Conservation (phyloP, 2,797 vertebrate genomes). For the Craterocephalus amniculus region DNA sequence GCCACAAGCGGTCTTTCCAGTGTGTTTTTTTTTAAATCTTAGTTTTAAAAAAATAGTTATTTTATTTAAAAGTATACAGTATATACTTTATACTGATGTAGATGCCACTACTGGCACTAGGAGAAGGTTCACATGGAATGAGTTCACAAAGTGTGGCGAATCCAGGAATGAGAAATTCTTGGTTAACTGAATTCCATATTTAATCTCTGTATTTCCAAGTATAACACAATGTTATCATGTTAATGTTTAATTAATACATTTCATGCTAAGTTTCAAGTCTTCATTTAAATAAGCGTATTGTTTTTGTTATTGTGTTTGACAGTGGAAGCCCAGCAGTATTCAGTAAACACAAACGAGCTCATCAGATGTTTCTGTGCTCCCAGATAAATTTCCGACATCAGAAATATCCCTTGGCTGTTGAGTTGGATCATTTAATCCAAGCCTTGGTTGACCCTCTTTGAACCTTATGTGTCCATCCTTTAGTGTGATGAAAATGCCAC, state of each 20-base stretch:
- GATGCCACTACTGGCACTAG: not conserved
- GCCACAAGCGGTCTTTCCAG: not conserved
- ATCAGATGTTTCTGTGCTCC: slow-evolving; percentile 4
- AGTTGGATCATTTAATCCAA: not conserved
- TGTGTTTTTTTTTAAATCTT: not conserved
- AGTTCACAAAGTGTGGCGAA: not conserved
- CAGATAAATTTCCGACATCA: not conserved
- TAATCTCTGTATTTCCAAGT: not conserved
- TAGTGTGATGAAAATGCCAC: slow-evolving; percentile 98
- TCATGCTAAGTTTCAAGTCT: not conserved
- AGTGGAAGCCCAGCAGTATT: not conserved
- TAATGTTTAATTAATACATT: not conserved
- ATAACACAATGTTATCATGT: not conserved
- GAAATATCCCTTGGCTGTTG: not conserved
- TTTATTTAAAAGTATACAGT: not conserved
- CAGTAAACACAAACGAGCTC: not conserved
- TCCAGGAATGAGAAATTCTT: not conserved
- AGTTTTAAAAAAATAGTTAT: not conserved
- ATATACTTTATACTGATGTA: not conserved
- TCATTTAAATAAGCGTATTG: not conserved
- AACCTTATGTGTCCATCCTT: not conserved
- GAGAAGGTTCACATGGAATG: not conserved
- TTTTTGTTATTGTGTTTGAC: not conserved
- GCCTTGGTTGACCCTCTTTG: not conserved
- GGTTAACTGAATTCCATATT: not conserved